These are phyloP conservation scores for Melanostigma gelatinosum DNA, from an alignment of 2,113 vertebrate species.

Conservation along the genomic window DNA sequence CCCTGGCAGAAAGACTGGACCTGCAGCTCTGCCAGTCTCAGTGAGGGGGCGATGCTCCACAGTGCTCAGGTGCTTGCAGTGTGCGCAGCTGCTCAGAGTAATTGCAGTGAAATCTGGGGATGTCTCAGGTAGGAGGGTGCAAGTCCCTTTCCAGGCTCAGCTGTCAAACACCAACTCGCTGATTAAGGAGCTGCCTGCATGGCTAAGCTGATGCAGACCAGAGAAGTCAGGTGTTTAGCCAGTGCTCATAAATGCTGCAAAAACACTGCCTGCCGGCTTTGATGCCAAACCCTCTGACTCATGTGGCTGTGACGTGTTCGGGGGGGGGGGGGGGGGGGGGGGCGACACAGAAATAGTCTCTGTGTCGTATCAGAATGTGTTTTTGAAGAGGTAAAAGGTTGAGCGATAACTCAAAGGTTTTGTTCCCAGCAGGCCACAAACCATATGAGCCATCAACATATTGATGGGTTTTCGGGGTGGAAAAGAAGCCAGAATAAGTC, in stretches of 20 bases:
- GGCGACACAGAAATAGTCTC: not conserved
- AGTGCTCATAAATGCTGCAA: conserved; percentile 12
- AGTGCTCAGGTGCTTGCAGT: conserved; percentile 37
- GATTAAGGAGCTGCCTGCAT: conserved; percentile 29
- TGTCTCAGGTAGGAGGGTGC: conserved; percentile 3
- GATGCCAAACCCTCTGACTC: conserved; percentile 22
- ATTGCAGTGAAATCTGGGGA: conserved; percentile 53
- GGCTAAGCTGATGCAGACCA: conserved; percentile 16
- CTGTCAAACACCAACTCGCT: conserved; percentile 23
- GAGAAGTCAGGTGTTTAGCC: conserved; percentile 38
- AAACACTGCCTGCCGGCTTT: conserved; percentile 15
- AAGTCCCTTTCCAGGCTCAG: conserved; percentile 20
- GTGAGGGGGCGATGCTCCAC: not conserved
- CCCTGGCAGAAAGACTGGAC: not conserved
- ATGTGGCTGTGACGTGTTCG: not conserved
- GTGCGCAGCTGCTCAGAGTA: conserved; percentile 44
- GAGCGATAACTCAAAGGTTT: not conserved
- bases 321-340: not conserved
- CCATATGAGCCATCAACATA: not conserved
- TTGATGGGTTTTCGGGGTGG: not conserved
- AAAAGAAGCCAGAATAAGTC: conserved; percentile 1
- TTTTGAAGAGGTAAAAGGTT: not conserved
- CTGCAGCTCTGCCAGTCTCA: not conserved
- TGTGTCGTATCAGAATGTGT: not conserved
- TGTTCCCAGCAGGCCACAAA: not conserved